Base-by-base conservation (phyloP, 1,140 invertebrate species). In the Drosophila leontia region DNA sequence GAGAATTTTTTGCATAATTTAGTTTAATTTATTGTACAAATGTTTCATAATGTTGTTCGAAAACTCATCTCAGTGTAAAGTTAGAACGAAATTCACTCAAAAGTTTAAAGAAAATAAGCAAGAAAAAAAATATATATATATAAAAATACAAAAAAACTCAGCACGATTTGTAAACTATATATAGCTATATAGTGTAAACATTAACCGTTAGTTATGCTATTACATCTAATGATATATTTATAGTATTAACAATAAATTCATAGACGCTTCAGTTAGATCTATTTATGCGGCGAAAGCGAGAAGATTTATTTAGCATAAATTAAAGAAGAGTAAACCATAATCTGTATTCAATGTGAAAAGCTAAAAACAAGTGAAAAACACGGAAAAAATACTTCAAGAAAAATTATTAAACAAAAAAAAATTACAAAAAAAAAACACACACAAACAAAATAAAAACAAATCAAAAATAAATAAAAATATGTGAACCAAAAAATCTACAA, bases 61-160 rank as follows among this genome's bases (percentile, higher is more conserved):
- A 85, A 91, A 80, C 84, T 79, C 85, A 90, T 91, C 90, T 91
- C 88, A 91, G 88, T 91, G 88, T 91, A 88, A 90, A 87, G 57
- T 78, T 83, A 53, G 78, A 88, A 55, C 50, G 48, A 82, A 79
- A 83, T 70, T 77, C 63, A 69, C 74, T 51, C 47, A 82, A 50
- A 82, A 81, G 26, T 23, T 35, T 41, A 7, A 37, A 47, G 64
- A 51, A 51, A 48, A 48, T 26, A 63, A 61, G 13, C 42, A 61
- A 64, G 62, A 70, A 68, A 42, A 63, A 29, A 71, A 44, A n/a
- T n/a, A n/a, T 44, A 59, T 47, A 64, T 44, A 34, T 17, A 29
- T 59, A 58, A 56, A 32, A 72, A 47, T n/a, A 35, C 15, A 68
- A 48, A 68, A 35, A 48, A 44, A 67, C 67, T 67, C 67, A 74